Base-by-base conservation (phyloP, 2,113 vertebrate genomes). In the Macaca mulatta region DNA sequence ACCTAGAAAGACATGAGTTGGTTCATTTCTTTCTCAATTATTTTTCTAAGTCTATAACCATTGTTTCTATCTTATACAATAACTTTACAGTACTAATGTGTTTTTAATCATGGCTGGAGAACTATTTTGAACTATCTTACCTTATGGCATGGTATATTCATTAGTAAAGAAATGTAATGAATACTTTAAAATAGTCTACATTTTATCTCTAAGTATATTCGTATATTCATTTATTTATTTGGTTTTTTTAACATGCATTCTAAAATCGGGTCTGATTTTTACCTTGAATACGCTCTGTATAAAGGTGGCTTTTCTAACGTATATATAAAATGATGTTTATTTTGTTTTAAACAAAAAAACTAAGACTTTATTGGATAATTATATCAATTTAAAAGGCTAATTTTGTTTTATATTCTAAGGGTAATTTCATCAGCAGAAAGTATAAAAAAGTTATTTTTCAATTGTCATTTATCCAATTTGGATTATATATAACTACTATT, bases 251-350 rank as follows among this genome's bases (percentile, higher is more conserved):
- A 61, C 43, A 89, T 30, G 72, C 25, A 72, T 55, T 94, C 40
- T 95, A 43, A 96, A 97, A 8, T 79, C 30, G 52, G 5, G 5
- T 82, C 78, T 88, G 64, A 80, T 78, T 93, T 97, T 96, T 96
- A 89, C 90, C 64, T 90, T 95, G 81, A 38, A 52, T 97, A 90
- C 96, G 98, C 97, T 98, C 97, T 98, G 97, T 98, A 97, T 98
- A 98, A 98, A 98, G 97, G 96, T 98, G 96, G 64, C 96, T 97
- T 97, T 95, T 96, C 72, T 90, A 94, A 40, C 40, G 57, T 93
- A 50, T 79, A 45, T 84, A 75, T 89, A 96, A 85, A 96, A 93
- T 87, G 17, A 32, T 94, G 75, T 92, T 96, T 91, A 40, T 85
- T 87, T 93, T 87, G 59, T 89, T 96, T 95, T 96, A 90, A 77